phyloP scores from a whole-genome alignment of 2,797 vertebrate genomes.

The Garrulus glandarius region DNA sequence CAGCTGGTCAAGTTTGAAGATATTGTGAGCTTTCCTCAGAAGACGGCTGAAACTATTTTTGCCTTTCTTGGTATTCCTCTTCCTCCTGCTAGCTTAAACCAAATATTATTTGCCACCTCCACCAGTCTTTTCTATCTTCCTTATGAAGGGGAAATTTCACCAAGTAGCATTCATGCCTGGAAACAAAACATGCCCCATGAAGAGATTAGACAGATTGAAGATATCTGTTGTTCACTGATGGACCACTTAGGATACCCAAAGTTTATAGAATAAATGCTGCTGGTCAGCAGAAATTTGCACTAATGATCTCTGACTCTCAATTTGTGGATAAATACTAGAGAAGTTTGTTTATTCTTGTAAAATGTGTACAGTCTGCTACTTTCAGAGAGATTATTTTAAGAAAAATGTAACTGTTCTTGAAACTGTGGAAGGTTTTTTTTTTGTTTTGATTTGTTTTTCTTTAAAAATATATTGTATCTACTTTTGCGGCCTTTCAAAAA shows the following conservation, averaged over 20 bases:
- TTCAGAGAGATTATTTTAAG: conserved; percentile 76
- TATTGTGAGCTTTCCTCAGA: conserved; percentile 86
- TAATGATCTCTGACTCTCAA: conserved; percentile 69
- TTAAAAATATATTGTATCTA: neutral
- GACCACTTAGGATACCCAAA: conserved; percentile 87
- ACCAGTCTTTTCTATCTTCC: conserved; percentile 93
- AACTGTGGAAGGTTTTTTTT: neutral
- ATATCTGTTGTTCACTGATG: conserved; percentile 89
- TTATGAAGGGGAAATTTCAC: conserved; percentile 93
- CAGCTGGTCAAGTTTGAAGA: conserved; percentile 91
- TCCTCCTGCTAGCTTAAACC: conserved; percentile 90
- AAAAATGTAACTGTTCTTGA: conserved; percentile 57
- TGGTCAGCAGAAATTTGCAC: conserved; percentile 89
- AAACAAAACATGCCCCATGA: conserved; percentile 84
- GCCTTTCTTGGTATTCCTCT: conserved; percentile 90
- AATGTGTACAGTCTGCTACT: conserved; percentile 68
- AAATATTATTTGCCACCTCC: conserved; percentile 93
- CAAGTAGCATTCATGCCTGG: conserved; percentile 85
- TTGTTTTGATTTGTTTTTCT: neutral
- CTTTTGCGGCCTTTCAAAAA: conserved; percentile 62
- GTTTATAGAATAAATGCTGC: conserved; percentile 85
- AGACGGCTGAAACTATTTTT: conserved; percentile 86
- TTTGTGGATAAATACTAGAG: conserved; percentile 71
- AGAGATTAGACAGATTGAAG: conserved; percentile 87
- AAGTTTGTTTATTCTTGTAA: conserved; percentile 81